Evolutionary conservation across 2,888 invertebrate genomes (phyloP).

Genomic region (Dynastes maya): DNA sequence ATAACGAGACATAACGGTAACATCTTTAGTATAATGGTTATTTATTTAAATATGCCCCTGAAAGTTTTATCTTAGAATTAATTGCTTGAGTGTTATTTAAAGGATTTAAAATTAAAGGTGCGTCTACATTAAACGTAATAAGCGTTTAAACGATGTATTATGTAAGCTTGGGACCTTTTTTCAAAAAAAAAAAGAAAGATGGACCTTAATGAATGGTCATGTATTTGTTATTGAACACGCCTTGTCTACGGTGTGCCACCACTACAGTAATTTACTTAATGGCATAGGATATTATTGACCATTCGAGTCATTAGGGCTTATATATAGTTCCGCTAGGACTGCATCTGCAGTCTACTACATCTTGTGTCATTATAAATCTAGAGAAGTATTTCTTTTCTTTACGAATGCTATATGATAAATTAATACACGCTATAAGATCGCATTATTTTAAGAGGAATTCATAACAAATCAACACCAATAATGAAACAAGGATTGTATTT

Average conservation of each 20-base stretch:
- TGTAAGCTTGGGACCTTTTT: background rate
- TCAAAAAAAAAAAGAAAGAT: background rate
- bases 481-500: conserved; percentile 2
- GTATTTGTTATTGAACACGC: conserved; percentile 35
- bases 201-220: conserved; percentile 12
- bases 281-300: conserved; percentile 52
- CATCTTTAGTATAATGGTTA: background rate
- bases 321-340: conserved; percentile 36
- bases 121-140: background rate
- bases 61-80: no score
- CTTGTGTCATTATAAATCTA: conserved; percentile 52
- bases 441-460: conserved; percentile 34
- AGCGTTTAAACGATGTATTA: conserved; percentile 2
- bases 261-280: conserved; percentile 51
- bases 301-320: conserved; percentile 50
- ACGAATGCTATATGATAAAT: conserved; percentile 17
- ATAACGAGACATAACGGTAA: background rate
- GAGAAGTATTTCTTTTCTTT: conserved; percentile 12
- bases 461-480: conserved; percentile 2
- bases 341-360: conserved; percentile 46
- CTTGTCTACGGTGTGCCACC: conserved; percentile 17
- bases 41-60: no score
- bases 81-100: no score
- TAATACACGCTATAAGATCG: background rate
- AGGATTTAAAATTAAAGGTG: no score